Evolutionary conservation across 2,888 invertebrate species (phyloP).

Genomic region (Lasius fuliginosus): DNA sequence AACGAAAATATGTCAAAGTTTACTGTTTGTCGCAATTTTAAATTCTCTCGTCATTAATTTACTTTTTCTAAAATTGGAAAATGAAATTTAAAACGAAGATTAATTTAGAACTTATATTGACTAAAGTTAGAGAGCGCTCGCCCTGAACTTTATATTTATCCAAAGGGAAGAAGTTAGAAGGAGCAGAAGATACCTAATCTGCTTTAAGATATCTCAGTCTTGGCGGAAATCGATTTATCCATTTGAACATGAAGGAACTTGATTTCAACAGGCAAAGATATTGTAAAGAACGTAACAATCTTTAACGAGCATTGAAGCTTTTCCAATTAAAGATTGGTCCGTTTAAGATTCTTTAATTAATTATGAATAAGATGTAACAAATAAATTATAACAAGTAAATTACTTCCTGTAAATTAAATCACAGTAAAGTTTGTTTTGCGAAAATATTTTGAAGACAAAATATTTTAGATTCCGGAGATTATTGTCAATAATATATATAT

Average conservation of each 20-base stretch:
- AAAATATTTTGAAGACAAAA: constrained; percentile 4
- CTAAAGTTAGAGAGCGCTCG: constrained; percentile 16
- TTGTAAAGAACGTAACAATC: constrained; percentile 20
- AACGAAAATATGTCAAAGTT: background rate
- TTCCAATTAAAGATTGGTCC: constrained; percentile 19
- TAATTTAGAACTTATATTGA: constrained; percentile 31
- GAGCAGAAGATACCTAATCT: constrained; percentile 40
- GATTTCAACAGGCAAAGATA: constrained; percentile 28
- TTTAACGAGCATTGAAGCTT: background rate
- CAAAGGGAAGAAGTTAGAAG: constrained; percentile 29
- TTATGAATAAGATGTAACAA: background rate
- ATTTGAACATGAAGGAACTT: constrained; percentile 48
- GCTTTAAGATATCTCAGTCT: constrained; percentile 46
- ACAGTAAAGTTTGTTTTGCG: background rate
- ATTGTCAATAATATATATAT: background rate
- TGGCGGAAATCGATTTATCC: constrained; percentile 46
- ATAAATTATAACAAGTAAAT: constrained; percentile 10
- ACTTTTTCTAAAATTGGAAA: background rate
- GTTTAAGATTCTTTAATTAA: constrained; percentile 18
- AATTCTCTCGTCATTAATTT: background rate
- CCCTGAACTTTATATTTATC: constrained; percentile 35
- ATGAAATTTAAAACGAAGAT: constrained; percentile 11
- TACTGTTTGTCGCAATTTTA: background rate
- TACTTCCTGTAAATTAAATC: background rate
- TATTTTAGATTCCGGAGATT: constrained; percentile 5